Percentiles rank a stretch among this genome's conserved stretches.
phyloP scores from a whole-genome alignment of 2,888 invertebrate genomes.

The Xestia c-nigrum region DNA sequence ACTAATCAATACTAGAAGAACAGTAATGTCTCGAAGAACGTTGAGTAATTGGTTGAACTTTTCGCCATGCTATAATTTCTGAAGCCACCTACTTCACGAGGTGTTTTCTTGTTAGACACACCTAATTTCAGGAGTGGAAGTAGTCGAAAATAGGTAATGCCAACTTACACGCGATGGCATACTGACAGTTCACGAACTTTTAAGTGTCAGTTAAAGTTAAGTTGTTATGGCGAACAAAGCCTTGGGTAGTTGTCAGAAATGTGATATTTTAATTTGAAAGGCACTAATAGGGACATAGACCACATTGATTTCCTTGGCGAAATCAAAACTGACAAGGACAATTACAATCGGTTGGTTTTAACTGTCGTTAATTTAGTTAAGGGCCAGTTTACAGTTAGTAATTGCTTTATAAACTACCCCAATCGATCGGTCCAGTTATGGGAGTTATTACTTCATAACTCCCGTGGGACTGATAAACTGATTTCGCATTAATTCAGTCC shows the following conservation, averaged over 20 bases:
- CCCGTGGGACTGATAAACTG: conserved; percentile 8
- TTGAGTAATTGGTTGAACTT: conserved; percentile 15
- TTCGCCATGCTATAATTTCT: neutral
- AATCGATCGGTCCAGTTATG: conserved; percentile 2
- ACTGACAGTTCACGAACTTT: conserved; percentile 28
- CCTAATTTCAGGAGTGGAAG: conserved; percentile 38
- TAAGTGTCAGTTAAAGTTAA: conserved; percentile 37
- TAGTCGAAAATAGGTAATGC: conserved; percentile 3
- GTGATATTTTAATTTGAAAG: too few species aligned
- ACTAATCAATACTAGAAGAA: neutral
- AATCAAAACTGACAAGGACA: neutral
- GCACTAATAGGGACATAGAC: neutral
- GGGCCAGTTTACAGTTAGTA: neutral
- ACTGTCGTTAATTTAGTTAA: neutral
- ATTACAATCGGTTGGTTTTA: neutral
- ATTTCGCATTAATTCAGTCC: conserved; percentile 8
- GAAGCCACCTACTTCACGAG: neutral
- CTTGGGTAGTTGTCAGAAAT: conserved; percentile 11
- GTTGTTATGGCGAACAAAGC: conserved; percentile 5
- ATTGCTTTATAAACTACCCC: conserved; percentile 13
- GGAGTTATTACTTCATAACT: neutral
- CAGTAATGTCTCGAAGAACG: conserved; percentile 4
- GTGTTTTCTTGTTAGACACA: neutral
- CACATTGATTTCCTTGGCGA: neutral
- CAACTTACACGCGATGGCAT: conserved; percentile 38